A percentile compares a stretch with the other conserved stretches of the same genome.
Evolutionary conservation across 2,113 vertebrate genomes (phyloP).

Genomic region (Noturus placidus): DNA sequence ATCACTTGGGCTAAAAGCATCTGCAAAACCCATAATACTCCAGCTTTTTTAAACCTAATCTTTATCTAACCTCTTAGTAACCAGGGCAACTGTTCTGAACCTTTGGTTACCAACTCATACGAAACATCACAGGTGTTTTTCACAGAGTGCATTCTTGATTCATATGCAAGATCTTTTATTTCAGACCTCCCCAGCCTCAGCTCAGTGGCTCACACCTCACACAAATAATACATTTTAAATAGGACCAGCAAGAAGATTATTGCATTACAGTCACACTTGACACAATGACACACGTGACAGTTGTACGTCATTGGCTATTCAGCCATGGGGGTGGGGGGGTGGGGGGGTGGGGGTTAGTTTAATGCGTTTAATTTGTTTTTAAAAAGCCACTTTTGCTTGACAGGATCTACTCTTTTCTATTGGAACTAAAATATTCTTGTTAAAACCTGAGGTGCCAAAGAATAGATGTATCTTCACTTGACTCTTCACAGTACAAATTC

Average conservation of each 20-base stretch:
- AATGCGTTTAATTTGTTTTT: neutral
- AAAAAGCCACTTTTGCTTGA: neutral
- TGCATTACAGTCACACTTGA: neutral
- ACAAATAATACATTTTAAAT: neutral
- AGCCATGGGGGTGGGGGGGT: too few relatives aligned
- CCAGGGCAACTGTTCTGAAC: neutral
- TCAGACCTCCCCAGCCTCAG: neutral
- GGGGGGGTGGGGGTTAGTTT: too few relatives aligned
- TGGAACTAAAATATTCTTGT: neutral
- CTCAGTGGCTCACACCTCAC: neutral
- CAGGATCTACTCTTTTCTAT: neutral
- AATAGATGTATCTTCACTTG: neutral
- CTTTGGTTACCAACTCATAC: neutral
- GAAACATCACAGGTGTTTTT: neutral
- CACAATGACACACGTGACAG: too few relatives aligned
- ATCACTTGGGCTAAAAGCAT: constrained; percentile 6
- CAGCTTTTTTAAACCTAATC: neutral
- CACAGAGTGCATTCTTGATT: neutral
- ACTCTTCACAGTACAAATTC: neutral
- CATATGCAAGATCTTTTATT: neutral
- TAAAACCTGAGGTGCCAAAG: neutral
- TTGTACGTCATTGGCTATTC: too few relatives aligned
- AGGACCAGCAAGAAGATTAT: neutral
- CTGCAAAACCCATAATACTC: neutral
- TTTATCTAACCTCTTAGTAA: constrained; percentile 7